Evolutionary conservation across 2,797 vertebrate species (phyloP).

Genomic region (Masticophis lateralis): DNA sequence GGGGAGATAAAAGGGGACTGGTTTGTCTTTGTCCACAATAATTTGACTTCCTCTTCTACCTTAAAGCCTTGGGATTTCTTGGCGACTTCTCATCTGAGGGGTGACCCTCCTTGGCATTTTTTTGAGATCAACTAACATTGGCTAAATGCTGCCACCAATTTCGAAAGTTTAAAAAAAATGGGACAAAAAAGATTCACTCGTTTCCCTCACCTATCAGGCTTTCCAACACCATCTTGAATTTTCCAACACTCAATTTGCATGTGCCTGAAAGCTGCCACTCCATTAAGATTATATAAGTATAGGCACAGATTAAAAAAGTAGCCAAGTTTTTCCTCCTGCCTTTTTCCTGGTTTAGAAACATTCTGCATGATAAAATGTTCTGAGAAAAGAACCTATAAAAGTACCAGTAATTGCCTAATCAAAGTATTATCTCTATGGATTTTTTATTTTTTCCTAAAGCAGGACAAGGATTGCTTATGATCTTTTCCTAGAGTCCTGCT

Average conservation of each 20-base stretch:
- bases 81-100: neutral
- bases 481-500: neutral
- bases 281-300: neutral
- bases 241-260: neutral
- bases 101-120: neutral
- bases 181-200: neutral
- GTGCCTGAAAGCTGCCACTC: neutral
- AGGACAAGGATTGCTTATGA: neutral
- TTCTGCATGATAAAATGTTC: neutral
- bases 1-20: neutral
- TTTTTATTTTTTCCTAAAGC: neutral
- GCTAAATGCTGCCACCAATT: neutral
- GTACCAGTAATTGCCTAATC: neutral
- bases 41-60: neutral
- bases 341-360: neutral
- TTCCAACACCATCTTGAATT: neutral
- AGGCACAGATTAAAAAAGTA: neutral
- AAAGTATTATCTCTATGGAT: neutral
- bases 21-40: neutral
- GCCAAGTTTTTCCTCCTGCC: neutral
- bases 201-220: neutral
- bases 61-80: neutral
- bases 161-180: neutral
- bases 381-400: neutral
- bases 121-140: neutral